Conservation (phyloP, 2,888 invertebrate species). For the Argyresthia goedartella region DNA sequence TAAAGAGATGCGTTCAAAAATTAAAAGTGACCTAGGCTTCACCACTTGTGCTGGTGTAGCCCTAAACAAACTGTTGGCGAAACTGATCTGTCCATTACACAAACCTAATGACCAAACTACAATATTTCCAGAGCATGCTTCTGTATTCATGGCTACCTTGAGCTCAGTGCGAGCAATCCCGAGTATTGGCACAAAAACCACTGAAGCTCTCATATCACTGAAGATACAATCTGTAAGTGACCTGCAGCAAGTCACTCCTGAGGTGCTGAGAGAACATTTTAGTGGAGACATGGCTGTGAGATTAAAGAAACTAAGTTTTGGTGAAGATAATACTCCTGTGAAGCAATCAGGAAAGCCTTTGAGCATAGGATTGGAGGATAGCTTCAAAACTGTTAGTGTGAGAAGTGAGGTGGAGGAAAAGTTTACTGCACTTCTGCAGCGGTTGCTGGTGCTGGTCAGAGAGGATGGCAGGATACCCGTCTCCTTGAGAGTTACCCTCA, state of each 20-base stretch:
- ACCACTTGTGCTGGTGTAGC: conserved; percentile 88
- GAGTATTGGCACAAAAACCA: conserved; percentile 81
- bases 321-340: conserved; percentile 80
- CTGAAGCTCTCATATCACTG: conserved; percentile 73
- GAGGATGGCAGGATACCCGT: conserved; percentile 86
- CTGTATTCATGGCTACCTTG: conserved; percentile 75
- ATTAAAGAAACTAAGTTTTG: conserved; percentile 78
- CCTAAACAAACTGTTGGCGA: conserved; percentile 87
- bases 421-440: conserved; percentile 75
- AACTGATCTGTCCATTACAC: conserved; percentile 78
- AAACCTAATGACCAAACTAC: conserved; percentile 89
- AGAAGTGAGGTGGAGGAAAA: conserved; percentile 82
- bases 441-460: conserved; percentile 77
- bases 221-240: conserved; percentile 77
- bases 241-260: conserved; percentile 72
- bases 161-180: conserved; percentile 75
- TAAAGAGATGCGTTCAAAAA: conserved; percentile 78
- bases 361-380: conserved; percentile 84
- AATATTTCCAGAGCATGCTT: conserved; percentile 77
- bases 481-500: conserved; percentile 79
- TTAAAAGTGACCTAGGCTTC: conserved; percentile 77
- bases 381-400: conserved; percentile 79
- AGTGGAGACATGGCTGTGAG: conserved; percentile 78
- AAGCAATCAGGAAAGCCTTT: conserved; percentile 83
- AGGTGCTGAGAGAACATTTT: conserved; percentile 73